Percentiles rank a stretch among this genome's conserved stretches.
phyloP scores from a whole-genome alignment of 1,140 invertebrate genomes.

The Leptonema lineaticorne region DNA sequence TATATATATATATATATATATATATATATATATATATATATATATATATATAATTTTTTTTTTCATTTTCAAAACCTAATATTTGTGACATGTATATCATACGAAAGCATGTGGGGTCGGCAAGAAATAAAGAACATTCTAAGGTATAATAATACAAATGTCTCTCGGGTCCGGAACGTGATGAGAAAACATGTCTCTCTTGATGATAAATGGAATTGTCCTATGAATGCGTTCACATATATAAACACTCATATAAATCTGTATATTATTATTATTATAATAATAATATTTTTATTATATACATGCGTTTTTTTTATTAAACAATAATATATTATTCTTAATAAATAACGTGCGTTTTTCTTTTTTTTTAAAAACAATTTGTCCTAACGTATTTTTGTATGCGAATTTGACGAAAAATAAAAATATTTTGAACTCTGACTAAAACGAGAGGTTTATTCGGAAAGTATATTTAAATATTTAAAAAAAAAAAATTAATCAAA shows the following conservation, averaged over 20 bases:
- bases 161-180: conserved; percentile 21
- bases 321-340: too few species aligned
- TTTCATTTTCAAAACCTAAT: not conserved
- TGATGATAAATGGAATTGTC: conserved; percentile 16
- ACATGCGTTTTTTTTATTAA: too few species aligned
- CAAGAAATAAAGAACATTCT: conserved; percentile 20
- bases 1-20: too few species aligned
- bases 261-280: not conserved
- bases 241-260: not conserved
- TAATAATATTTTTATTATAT: not conserved
- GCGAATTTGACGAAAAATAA: not conserved
- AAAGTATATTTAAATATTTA: too few species aligned
- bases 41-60: too few species aligned
- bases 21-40: too few species aligned
- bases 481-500: too few species aligned
- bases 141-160: conserved; percentile 24
- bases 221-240: not conserved
- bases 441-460: too few species aligned
- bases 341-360: too few species aligned
- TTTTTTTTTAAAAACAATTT: conserved; percentile 11
- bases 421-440: too few species aligned
- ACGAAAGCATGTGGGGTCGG: conserved; percentile 19
- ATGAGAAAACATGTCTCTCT: conserved; percentile 21
- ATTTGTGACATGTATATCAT: conserved; percentile 15
- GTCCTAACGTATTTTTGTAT: not conserved